phyloP scores from a whole-genome alignment of 2,888 invertebrate genomes.

The Lochmaea capreae region DNA sequence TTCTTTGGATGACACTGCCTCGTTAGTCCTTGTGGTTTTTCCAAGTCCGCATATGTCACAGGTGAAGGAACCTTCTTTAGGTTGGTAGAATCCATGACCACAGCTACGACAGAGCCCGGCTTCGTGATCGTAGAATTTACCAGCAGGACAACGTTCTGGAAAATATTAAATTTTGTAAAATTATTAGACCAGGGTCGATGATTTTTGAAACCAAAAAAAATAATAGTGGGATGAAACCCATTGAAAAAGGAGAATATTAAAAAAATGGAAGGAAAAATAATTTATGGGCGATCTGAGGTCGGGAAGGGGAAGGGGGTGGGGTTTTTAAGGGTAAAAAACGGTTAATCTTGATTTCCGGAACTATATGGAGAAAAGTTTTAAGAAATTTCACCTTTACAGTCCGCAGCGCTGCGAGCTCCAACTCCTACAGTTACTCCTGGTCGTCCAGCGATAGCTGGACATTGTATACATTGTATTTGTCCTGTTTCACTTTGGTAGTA shows the following conservation, averaged over 20 bases:
- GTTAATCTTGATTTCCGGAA: too few relatives aligned
- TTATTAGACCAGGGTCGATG: too few relatives aligned
- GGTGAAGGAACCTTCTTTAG: slow-evolving; percentile 89
- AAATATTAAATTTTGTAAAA: slow-evolving; percentile 3
- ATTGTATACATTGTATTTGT: slow-evolving; percentile 87
- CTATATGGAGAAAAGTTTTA: slow-evolving; percentile 13
- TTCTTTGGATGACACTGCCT: slow-evolving; percentile 88
- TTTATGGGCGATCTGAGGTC: too few relatives aligned
- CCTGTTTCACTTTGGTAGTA: slow-evolving; percentile 95
- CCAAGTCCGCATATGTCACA: slow-evolving; percentile 90
- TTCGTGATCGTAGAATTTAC: slow-evolving; percentile 92
- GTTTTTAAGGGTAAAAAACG: too few relatives aligned
- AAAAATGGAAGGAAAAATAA: too few relatives aligned
- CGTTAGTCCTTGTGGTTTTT: slow-evolving; percentile 90
- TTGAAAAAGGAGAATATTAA: too few relatives aligned
- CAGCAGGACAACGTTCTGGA: slow-evolving; percentile 89
- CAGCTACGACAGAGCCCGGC: slow-evolving; percentile 91
- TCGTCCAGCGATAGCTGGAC: slow-evolving; percentile 91
- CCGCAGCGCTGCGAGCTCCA: slow-evolving; percentile 88
- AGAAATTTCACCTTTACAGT: slow-evolving; percentile 79
- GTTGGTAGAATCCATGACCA: slow-evolving; percentile 94
- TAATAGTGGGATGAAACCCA: too few relatives aligned
- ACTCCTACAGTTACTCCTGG: slow-evolving; percentile 88
- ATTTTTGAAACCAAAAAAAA: too few relatives aligned
- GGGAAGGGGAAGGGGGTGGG: too few relatives aligned